phyloP scores from a whole-genome alignment of 2,797 vertebrate genomes.

The Odontamblyopus lacepedii region DNA sequence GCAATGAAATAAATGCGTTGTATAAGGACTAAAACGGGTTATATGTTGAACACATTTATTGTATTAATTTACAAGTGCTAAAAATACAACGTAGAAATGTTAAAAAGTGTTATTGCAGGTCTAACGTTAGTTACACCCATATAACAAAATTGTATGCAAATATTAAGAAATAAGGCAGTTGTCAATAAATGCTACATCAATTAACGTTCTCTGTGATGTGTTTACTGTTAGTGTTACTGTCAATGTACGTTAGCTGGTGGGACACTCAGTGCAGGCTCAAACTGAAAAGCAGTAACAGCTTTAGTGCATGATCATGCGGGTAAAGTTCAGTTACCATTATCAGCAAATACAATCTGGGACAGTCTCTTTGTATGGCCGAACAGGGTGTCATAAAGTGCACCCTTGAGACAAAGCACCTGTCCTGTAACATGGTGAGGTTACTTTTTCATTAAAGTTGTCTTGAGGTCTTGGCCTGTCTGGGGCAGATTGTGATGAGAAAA shows the following conservation, averaged over 20 bases:
- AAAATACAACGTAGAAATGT: conserved; percentile 75
- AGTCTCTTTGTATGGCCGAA: conserved; percentile 23
- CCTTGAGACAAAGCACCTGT: conserved; percentile 8
- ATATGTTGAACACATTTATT: conserved; percentile 63
- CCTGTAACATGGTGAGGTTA: background rate
- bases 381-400: conserved; percentile 1
- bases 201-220: conserved; percentile 52
- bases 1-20: background rate
- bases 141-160: conserved; percentile 63
- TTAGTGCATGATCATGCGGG: conserved; percentile 31
- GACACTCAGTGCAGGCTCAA: conserved; percentile 58
- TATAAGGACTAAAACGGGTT: conserved; percentile 20
- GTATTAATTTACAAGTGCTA: conserved; percentile 74
- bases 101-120: conserved; percentile 68
- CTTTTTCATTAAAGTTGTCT: background rate
- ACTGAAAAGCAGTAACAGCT: conserved; percentile 39
- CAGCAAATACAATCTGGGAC: conserved; percentile 29
- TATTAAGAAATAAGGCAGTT: conserved; percentile 74
- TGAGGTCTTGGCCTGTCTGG: conserved; percentile 18
- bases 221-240: conserved; percentile 56
- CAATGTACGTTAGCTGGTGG: conserved; percentile 56
- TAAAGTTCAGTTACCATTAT: conserved; percentile 26
- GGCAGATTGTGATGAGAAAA: conserved; percentile 13
- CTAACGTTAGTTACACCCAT: conserved; percentile 57
- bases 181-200: conserved; percentile 68